Percentiles rank a stretch among this genome's conserved stretches.
These are phyloP conservation scores for Heterotis niloticus DNA, from an alignment of 2,113 vertebrate species.

Conservation along the genomic window DNA sequence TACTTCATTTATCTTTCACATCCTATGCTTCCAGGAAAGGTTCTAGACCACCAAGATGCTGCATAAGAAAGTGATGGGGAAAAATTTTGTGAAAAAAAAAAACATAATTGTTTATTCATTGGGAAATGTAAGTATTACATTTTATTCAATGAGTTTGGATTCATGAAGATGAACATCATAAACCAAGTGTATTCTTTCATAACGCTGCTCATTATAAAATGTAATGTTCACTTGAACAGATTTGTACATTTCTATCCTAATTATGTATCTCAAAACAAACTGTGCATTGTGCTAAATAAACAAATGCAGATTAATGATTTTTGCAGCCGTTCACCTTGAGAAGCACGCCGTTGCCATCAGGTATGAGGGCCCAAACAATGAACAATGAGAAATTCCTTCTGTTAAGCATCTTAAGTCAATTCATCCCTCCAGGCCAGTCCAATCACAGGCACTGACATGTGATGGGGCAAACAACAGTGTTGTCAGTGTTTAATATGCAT, in stretches of 20 bases:
- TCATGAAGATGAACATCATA: background rate
- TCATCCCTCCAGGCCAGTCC: background rate
- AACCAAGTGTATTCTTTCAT: background rate
- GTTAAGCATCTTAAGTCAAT: background rate
- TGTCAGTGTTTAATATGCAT: background rate
- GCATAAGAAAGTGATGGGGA: too few relatives aligned
- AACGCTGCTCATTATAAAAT: background rate
- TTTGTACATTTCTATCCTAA: background rate
- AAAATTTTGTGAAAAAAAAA: too few relatives aligned
- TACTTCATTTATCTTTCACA: too few relatives aligned
- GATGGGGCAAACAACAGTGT: background rate
- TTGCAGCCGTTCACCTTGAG: background rate
- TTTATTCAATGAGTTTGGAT: background rate
- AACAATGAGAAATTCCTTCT: background rate
- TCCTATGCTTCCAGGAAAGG: too few relatives aligned
- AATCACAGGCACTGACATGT: conserved; percentile 8
- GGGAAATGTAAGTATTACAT: background rate
- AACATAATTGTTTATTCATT: background rate
- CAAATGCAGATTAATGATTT: background rate
- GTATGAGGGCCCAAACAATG: background rate
- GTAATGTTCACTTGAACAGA: background rate
- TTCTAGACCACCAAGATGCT: too few relatives aligned
- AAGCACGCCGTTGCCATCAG: background rate
- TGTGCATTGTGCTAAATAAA: background rate
- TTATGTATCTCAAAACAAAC: background rate